Percentiles rank a stretch among this genome's conserved stretches.
phyloP scores from a whole-genome alignment of 2,113 vertebrate species.

The Perca fluviatilis region DNA sequence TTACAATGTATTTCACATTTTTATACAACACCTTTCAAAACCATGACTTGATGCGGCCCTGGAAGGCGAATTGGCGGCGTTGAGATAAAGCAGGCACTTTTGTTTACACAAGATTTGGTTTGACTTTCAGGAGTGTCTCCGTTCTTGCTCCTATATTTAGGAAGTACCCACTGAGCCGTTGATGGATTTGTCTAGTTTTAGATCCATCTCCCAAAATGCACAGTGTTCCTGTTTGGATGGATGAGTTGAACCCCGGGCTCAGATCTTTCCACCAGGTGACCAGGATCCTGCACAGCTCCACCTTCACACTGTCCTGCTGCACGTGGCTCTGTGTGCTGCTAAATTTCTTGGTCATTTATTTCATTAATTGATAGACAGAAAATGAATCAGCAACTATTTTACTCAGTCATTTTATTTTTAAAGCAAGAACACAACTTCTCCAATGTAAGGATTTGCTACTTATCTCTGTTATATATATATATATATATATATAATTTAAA shows the following conservation, averaged over 20 bases:
- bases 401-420: not conserved
- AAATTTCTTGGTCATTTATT: not conserved
- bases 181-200: slow-evolving; percentile 83
- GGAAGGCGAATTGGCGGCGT: slow-evolving; percentile 78
- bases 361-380: not conserved
- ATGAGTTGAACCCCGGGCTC: slow-evolving; percentile 71
- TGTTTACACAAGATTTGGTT: slow-evolving; percentile 87
- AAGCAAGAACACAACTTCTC: not conserved
- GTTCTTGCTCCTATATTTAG: slow-evolving; percentile 87
- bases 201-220: slow-evolving; percentile 77
- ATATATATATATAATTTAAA: not conserved
- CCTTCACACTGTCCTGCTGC: slow-evolving; percentile 7
- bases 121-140: slow-evolving; percentile 84
- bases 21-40: slow-evolving; percentile 84
- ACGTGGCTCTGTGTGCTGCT: slow-evolving; percentile 1
- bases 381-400: not conserved
- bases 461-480: not conserved
- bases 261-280: slow-evolving; percentile 71
- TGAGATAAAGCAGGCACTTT: slow-evolving; percentile 84
- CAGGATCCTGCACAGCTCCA: slow-evolving; percentile 47
- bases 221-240: slow-evolving; percentile 81
- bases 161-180: slow-evolving; percentile 81
- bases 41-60: slow-evolving; percentile 81
- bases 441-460: not conserved
- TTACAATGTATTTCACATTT: slow-evolving; percentile 71